Evolutionary conservation across 2,113 vertebrate species (phyloP), one percentile per base, ranked within the genome.

Genomic region (Chloropsis cyanopogon): DNA sequence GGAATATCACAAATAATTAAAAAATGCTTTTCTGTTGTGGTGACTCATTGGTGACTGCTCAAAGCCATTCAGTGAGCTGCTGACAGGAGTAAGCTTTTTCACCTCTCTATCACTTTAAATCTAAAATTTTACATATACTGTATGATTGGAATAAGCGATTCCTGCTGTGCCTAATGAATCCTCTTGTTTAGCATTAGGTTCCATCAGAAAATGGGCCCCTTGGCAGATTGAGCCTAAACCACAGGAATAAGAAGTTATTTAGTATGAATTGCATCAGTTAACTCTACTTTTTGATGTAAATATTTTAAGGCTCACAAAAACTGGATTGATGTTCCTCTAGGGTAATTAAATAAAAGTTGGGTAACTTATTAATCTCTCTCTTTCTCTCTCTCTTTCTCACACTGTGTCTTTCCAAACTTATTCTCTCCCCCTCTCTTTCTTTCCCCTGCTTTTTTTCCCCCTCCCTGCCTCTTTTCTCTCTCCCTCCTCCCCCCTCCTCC

Each of bases 331-430:
- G 76, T 90, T 95, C 82, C 84, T 88, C 50, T 85, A 61, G 68
- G 50, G 82, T 97, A 97, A 90, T 87, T 95, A 63, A 68, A 85
- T 65, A 72, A 88, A 76, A 89, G 94, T 47, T 84, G 75, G 90
- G 41, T 87, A 89, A 95, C n/a, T 97, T 97, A 97, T 77, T 85
- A 90, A 92, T 94, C 14, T 94, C 35, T 88, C 64, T 97, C 12
- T 96, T 42, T 86, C 71, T 97, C 19, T 90, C 72, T 85, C 65
- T 82, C 37, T 75, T 89, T 94, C 69, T 86, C 56, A 84, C 17
- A 31, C 33, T 81, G 47, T 33, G 42, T 76, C 44, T 61, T 77
- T 65, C 65, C 42, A 76, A 85, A 93, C 39, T 79, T 85, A 52
- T 2, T 69, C 19, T 70, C 18, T 71, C 64, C 28, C 26, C 19